phyloP scores from a whole-genome alignment of 2,888 invertebrate species.

The Malthinus flaveolus region DNA sequence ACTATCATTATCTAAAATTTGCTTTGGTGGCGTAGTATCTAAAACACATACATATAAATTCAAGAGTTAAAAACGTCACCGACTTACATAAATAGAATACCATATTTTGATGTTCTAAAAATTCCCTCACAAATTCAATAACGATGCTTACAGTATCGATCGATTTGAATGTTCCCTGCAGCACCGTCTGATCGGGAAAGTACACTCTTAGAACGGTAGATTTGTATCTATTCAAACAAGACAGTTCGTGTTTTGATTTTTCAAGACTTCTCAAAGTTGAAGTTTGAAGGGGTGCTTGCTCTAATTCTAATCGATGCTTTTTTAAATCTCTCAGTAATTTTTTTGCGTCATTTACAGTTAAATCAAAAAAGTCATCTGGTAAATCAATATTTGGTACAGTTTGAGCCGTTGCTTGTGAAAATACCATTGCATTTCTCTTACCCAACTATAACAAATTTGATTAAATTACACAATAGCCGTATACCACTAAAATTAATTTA shows the following conservation, averaged over 20 bases:
- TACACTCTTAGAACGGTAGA: constrained; percentile 80
- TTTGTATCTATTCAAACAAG: constrained; percentile 69
- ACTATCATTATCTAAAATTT: constrained; percentile 62
- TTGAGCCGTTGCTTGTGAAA: constrained; percentile 64
- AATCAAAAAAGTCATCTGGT: constrained; percentile 86
- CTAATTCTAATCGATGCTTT: constrained; percentile 64
- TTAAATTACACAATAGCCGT: neutral
- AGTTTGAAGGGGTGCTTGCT: constrained; percentile 76
- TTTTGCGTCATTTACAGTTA: constrained; percentile 81
- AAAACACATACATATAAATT: constrained; percentile 36
- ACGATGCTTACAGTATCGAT: constrained; percentile 73
- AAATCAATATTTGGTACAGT: constrained; percentile 70
- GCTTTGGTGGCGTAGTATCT: constrained; percentile 87
- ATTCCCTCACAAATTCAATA: constrained; percentile 72
- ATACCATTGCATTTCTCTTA: constrained; percentile 74
- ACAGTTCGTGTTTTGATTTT: constrained; percentile 59
- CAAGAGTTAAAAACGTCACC: constrained; percentile 4
- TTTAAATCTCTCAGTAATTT: constrained; percentile 75
- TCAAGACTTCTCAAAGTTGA: constrained; percentile 64
- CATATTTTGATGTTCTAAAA: constrained; percentile 66
- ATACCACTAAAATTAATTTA: constrained; percentile 40
- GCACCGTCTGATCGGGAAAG: constrained; percentile 82
- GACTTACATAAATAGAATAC: constrained; percentile 82
- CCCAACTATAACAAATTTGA: constrained; percentile 61
- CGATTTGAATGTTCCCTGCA: constrained; percentile 85